Percentiles rank a stretch among this genome's conserved stretches.
phyloP scores from a whole-genome alignment of 2,888 invertebrate genomes.

The Cheilosia grossa region DNA sequence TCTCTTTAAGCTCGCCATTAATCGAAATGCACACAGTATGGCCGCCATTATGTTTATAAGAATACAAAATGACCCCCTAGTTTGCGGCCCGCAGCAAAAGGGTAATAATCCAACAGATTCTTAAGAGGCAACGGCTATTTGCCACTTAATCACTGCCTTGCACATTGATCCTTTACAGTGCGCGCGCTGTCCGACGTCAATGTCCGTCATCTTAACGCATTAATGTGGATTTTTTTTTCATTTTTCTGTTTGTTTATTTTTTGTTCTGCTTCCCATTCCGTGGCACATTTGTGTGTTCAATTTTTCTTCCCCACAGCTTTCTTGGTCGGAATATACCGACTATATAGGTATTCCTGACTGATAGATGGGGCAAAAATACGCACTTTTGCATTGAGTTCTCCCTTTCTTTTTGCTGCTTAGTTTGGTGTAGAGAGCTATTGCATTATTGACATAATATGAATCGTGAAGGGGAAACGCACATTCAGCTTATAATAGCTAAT shows the following conservation, averaged over 20 bases:
- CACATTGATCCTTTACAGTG: slow-evolving; percentile 40
- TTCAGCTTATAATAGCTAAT: slow-evolving; percentile 31
- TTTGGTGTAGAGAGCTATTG: not conserved
- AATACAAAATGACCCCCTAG: slow-evolving; percentile 33
- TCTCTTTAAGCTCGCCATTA: slow-evolving; percentile 6
- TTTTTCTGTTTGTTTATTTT: not conserved
- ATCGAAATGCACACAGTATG: not conserved
- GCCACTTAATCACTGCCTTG: slow-evolving; percentile 45
- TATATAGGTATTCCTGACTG: not conserved
- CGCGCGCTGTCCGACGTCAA: slow-evolving; percentile 45
- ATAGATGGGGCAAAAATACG: slow-evolving; percentile 15
- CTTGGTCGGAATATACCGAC: not conserved
- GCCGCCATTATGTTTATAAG: slow-evolving; percentile 6
- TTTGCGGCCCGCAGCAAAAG: slow-evolving; percentile 9
- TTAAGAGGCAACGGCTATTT: slow-evolving; percentile 40
- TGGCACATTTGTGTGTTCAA: slow-evolving; percentile 3
- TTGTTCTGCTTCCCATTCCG: slow-evolving; percentile 5
- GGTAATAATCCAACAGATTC: slow-evolving; percentile 50
- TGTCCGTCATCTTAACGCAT: slow-evolving; percentile 61
- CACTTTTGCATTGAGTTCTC: slow-evolving; percentile 22
- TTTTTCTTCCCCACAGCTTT: slow-evolving; percentile 16
- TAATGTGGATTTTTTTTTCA: slow-evolving; percentile 32
- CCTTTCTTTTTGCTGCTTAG: slow-evolving; percentile 5
- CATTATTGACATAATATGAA: slow-evolving; percentile 49
- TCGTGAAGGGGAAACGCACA: slow-evolving; percentile 57